Base-by-base conservation (phyloP, 2,888 invertebrate species). In the Drosophila percnosoma region DNA sequence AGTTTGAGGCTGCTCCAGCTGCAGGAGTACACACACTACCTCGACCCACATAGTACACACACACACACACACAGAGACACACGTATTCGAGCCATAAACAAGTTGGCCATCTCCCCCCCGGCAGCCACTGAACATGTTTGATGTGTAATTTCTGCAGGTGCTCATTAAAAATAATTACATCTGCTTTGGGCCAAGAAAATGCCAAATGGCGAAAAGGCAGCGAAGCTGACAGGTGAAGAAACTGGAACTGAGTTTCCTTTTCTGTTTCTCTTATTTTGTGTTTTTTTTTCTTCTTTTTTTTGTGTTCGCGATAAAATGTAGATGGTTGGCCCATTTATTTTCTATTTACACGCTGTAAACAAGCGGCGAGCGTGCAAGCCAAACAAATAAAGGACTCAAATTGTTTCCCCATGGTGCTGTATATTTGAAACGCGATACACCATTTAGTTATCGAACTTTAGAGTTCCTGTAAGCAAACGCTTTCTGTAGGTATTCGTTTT, bases 101-200 rank as follows among this genome's bases (percentile, higher is more conserved):
- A 79, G 71, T 64, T 77, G 78, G 45, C 63, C 51, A 49, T 49
- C 27, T 61, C 6, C 21, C 45, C 21, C 48, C 52, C 29, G 29
- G 15, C 33, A n/a, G 11, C 38, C 38, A 5, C 38, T 29, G 36
- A 69, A 62, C 76, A 77, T 79, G 85, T 87, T 86, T 87, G 85
- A 86, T 86, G 88, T 86, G 87, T 85, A 87, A 87, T 86, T 86
- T 83, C 72, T 87, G 82, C 87, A 87, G 86, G 78, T 85, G 88
- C 85, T 86, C 85, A 86, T 86, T 86, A 86, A 86, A 86, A 86
- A 87, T 86, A 86, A 86, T 86, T 86, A 86, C 85, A 86, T 83
- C 85, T 87, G 84, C 84, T 77, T 81, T 85, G 67, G 81, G 79
- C 73, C 68, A 80, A 77, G 79, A 78, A 78, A 78, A 78, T 72